Base-by-base conservation (phyloP, 2,113 vertebrate genomes). In the Lepidiolamprologus cunningtoni region DNA sequence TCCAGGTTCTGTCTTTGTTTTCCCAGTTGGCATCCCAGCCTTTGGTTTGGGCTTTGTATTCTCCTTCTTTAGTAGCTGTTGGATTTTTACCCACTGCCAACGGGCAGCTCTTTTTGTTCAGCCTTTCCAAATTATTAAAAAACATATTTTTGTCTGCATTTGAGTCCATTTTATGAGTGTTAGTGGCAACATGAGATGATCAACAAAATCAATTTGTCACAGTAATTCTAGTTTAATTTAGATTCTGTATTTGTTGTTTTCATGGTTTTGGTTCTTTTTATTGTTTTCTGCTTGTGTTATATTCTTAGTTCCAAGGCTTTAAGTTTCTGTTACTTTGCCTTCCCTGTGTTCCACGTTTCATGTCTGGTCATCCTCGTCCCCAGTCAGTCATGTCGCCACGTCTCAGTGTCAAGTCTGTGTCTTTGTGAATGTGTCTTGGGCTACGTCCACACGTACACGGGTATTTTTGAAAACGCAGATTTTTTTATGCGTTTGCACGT, bases 381-480 rank as follows among this genome's bases (percentile, higher is more conserved):
- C 33, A 5, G 61, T 37, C 61, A 37, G 19, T 37, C 61, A 37
- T 66, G 33, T 37, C 4, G 1, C 61, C 61, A 66, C 3, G 61
- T 66, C 61, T 66, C 33, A 66, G 1, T 66, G 33, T 66, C 33
- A 37, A n/a, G 33, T 66, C 19, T 37, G 17, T 35, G 10, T 66
- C 61, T 66, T n/a, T 35, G 58, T 63, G 58, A 63, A 63, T 63
- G 58, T 35, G 28, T 63, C 58, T 35, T 66, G 17, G 10, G 42
- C 1, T 45, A 45, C 2, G 6, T 45, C 13, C 40, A 42, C 40
- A 42, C 40, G 40, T 42, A 42, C 40, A 0, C 40, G 11, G 40
- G 40, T 42, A 42, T 42, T 42, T 42, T 42, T 42, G 40, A 42
- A 42, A 42, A 42, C 3, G 1, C 42, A 4, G 13, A 14, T 45